phyloP scores from a whole-genome alignment of 1,140 invertebrate genomes.

The Scaptomyza pallida region DNA sequence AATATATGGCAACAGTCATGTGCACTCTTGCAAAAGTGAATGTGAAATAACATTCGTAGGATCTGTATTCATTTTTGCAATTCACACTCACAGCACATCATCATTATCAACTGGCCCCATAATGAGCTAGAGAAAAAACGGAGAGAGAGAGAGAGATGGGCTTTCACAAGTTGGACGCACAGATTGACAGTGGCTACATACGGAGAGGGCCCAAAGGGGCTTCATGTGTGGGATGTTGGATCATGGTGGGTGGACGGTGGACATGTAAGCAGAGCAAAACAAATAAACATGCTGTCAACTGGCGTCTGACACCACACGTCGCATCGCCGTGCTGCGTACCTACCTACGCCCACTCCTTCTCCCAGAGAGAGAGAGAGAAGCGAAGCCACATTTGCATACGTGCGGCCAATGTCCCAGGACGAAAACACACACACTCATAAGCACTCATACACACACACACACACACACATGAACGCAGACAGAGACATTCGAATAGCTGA shows the following conservation, averaged over 20 bases:
- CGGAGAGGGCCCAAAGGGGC: not conserved
- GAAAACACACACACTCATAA: slow-evolving; percentile 30
- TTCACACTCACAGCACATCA: not conserved
- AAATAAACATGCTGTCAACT: slow-evolving; percentile 82
- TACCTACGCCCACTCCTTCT: not conserved
- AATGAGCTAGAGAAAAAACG: slow-evolving; percentile 8
- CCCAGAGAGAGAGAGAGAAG: slow-evolving; percentile 29
- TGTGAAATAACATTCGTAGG: slow-evolving; percentile 1
- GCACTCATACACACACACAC: slow-evolving; percentile 12
- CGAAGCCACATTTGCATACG: slow-evolving; percentile 72
- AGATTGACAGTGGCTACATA: slow-evolving; percentile 48
- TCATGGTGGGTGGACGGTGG: slow-evolving; percentile 8
- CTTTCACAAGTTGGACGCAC: slow-evolving; percentile 22
- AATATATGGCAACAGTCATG: not conserved
- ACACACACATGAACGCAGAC: slow-evolving; percentile 9
- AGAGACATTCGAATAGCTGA: slow-evolving; percentile 39
- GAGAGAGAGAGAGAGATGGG: not conserved
- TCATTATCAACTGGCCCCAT: slow-evolving; percentile 19
- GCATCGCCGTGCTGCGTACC: slow-evolving; percentile 35
- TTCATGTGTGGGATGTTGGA: not conserved
- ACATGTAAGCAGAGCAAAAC: slow-evolving; percentile 50
- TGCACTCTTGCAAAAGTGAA: not conserved
- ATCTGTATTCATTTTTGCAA: slow-evolving; percentile 1
- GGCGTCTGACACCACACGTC: slow-evolving; percentile 74
- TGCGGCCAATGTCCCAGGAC: slow-evolving; percentile 76